phyloP scores from a whole-genome alignment of 2,888 invertebrate genomes.

The Allolobophora icterica region DNA sequence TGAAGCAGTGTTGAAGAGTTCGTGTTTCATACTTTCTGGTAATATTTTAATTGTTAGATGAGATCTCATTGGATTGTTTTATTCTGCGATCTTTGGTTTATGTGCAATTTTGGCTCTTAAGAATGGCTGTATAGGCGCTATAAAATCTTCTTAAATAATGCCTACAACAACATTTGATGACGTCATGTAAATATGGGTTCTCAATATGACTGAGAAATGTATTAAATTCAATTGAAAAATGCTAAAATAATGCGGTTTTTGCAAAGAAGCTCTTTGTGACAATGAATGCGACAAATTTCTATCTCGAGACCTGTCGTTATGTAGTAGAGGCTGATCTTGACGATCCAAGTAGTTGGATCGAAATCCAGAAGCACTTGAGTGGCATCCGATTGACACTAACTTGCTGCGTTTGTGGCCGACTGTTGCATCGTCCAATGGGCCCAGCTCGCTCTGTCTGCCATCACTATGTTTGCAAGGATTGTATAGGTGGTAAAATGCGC shows the following conservation, averaged over 20 bases:
- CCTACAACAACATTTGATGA: background rate
- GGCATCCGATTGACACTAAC: constrained; percentile 85
- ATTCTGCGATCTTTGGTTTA: background rate
- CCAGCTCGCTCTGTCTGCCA: constrained; percentile 81
- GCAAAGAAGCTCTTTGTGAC: background rate
- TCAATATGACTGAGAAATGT: background rate
- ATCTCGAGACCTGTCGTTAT: constrained; percentile 81
- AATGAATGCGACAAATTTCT: constrained; percentile 83
- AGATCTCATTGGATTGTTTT: background rate
- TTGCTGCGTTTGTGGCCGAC: constrained; percentile 86
- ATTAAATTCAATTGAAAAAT: background rate
- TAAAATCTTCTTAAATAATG: background rate
- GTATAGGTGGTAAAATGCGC: constrained; percentile 81
- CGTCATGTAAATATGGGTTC: background rate
- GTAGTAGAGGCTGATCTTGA: constrained; percentile 77
- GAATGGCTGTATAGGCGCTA: background rate
- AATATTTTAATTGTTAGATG: background rate
- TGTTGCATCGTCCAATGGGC: constrained; percentile 81
- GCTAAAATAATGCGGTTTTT: background rate
- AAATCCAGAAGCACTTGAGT: constrained; percentile 82
- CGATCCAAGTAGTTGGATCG: constrained; percentile 76
- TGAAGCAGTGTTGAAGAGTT: background rate
- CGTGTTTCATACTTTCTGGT: background rate
- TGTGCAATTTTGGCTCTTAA: background rate
- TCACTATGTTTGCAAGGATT: constrained; percentile 85